A percentile compares a stretch with the other conserved stretches of the same genome.
These are phyloP conservation scores for Ailuropoda melanoleuca DNA, from an alignment of 2,113 vertebrate genomes.

Conservation along the genomic window DNA sequence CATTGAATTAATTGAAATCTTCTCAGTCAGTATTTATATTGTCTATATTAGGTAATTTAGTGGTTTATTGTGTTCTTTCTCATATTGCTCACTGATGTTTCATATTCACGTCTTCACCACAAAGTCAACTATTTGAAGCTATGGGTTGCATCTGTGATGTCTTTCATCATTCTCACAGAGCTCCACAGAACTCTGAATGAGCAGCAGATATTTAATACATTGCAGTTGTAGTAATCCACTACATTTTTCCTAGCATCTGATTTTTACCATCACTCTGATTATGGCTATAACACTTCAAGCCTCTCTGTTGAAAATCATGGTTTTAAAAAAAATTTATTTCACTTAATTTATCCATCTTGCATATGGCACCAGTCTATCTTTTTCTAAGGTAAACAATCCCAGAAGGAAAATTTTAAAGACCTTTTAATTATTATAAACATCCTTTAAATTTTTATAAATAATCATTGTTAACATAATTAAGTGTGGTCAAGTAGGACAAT, in stretches of 20 bases:
- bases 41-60: background rate
- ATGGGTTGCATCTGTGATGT: background rate
- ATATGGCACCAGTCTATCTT: background rate
- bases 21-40: background rate
- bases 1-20: background rate
- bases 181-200: background rate
- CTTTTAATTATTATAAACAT: background rate
- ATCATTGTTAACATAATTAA: background rate
- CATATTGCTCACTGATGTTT: background rate
- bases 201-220: background rate
- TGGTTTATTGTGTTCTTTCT: background rate
- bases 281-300: background rate
- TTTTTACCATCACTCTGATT: background rate
- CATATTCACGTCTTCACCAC: background rate
- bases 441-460: background rate
- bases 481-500: background rate
- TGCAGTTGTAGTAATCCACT: background rate
- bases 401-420: background rate
- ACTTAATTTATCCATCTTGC: background rate
- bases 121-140: background rate
- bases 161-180: background rate
- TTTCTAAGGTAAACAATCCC: background rate
- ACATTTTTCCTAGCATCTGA: background rate
- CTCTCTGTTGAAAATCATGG: background rate
- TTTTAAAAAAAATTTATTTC: slow-evolving; percentile 16